These are phyloP conservation scores for Seira musarum DNA, from an alignment of 2,888 invertebrate genomes.

Conservation along the genomic window DNA sequence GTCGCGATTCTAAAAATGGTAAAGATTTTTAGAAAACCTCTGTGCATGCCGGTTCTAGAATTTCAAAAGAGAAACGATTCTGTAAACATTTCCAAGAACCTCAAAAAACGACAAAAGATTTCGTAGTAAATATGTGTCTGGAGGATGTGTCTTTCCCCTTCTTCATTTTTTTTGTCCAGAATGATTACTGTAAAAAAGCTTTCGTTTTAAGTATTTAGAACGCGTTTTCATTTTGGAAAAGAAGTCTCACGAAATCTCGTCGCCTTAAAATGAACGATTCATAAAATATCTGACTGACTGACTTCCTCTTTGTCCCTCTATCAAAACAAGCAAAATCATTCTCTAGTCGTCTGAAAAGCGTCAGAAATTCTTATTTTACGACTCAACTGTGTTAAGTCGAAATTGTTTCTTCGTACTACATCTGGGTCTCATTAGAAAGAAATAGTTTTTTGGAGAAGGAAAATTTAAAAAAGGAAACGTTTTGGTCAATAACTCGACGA, in stretches of 20 bases:
- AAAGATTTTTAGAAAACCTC: too few species aligned
- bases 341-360: neutral
- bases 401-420: conserved; percentile 2
- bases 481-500: neutral
- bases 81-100: too few species aligned
- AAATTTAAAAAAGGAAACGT: neutral
- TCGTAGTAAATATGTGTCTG: too few species aligned
- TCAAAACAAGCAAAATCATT: neutral
- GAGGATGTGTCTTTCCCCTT: too few species aligned
- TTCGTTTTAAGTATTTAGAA: too few species aligned
- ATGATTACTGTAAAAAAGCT: too few species aligned
- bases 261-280: neutral
- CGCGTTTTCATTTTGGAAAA: neutral
- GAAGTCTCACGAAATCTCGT: conserved; percentile 3
- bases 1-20: too few species aligned
- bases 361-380: neutral
- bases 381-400: too few species aligned
- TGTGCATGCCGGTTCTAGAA: too few species aligned
- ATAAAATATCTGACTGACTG: neutral
- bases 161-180: too few species aligned
- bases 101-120: too few species aligned
- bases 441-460: neutral
- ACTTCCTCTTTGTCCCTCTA: neutral
- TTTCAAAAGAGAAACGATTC: too few species aligned
- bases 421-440: conserved; percentile 44